Conservation (phyloP, 2,888 invertebrate species). For the Mimumesa dahlbomi region DNA sequence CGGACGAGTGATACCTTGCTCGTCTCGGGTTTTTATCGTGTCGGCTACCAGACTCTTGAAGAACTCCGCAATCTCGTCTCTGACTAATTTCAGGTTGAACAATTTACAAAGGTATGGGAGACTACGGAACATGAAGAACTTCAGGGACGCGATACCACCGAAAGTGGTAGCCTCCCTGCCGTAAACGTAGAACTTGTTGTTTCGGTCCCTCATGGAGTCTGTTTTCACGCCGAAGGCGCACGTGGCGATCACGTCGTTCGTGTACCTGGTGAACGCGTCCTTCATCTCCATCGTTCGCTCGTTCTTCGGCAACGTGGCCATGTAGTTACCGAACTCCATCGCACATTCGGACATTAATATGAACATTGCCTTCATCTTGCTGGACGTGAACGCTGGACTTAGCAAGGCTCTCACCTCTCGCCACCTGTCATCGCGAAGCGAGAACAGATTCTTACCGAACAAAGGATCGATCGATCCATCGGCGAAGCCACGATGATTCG, state of each 20-base stretch:
- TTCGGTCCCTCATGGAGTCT: slow-evolving; percentile 70
- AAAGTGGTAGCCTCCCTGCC: slow-evolving; percentile 59
- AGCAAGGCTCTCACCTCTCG: slow-evolving; percentile 81
- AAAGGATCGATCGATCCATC: slow-evolving; percentile 42
- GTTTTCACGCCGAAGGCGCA: slow-evolving; percentile 71
- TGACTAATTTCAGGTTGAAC: slow-evolving; percentile 50
- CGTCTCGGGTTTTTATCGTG: slow-evolving; percentile 61
- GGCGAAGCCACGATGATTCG: slow-evolving; percentile 63
- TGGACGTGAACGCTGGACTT: slow-evolving; percentile 83
- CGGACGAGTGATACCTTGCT: slow-evolving; percentile 75
- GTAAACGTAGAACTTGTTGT: slow-evolving; percentile 70
- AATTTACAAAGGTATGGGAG: slow-evolving; percentile 26
- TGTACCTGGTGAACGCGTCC: slow-evolving; percentile 68
- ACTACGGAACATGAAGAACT: slow-evolving; percentile 45
- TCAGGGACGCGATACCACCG: neutral
- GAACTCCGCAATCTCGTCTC: slow-evolving; percentile 17
- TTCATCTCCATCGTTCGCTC: slow-evolving; percentile 70
- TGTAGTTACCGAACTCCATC: slow-evolving; percentile 38
- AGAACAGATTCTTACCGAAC: slow-evolving; percentile 61
- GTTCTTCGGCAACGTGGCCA: slow-evolving; percentile 32
- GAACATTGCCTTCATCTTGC: slow-evolving; percentile 82
- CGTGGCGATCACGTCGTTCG: slow-evolving; percentile 72
- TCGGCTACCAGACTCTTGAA: slow-evolving; percentile 56
- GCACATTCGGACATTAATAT: slow-evolving; percentile 62
- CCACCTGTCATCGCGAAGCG: slow-evolving; percentile 80